These are phyloP conservation scores for Allygus modestus DNA, from an alignment of 2,888 invertebrate genomes.

Conservation along the genomic window DNA sequence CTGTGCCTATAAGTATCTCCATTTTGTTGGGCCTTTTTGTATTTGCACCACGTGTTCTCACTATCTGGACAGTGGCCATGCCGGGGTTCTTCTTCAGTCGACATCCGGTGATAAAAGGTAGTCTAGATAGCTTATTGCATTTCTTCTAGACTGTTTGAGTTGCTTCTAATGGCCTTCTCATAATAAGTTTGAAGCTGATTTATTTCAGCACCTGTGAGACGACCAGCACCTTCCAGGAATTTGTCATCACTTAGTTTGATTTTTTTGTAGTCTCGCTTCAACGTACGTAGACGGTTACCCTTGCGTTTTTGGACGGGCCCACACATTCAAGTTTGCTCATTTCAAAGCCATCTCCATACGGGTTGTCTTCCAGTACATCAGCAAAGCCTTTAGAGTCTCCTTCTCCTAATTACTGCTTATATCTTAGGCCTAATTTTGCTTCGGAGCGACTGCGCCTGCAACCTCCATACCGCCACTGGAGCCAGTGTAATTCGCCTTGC, in stretches of 20 bases:
- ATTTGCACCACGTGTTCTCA: background rate
- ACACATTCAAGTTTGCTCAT: slow-evolving; percentile 43
- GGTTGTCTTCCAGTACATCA: background rate
- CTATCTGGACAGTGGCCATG: background rate
- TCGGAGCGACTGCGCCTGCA: no score
- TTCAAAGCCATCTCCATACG: slow-evolving; percentile 36
- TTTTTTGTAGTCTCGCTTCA: background rate
- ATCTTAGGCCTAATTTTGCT: no score
- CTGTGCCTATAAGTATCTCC: background rate
- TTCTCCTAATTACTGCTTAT: no score
- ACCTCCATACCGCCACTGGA: no score
- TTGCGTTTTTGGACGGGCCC: background rate
- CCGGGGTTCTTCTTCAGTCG: background rate
- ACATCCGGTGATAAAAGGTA: slow-evolving; percentile 1
- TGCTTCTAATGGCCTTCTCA: slow-evolving; percentile 32
- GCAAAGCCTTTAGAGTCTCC: background rate
- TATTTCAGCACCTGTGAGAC: background rate
- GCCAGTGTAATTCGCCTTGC: no score
- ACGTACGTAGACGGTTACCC: slow-evolving; percentile 1
- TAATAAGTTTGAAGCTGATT: no score
- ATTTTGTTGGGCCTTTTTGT: background rate
- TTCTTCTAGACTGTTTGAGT: slow-evolving; percentile 38
- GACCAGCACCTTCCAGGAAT: slow-evolving; percentile 7
- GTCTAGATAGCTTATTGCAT: slow-evolving; percentile 57
- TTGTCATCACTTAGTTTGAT: background rate